phyloP scores from a whole-genome alignment of 2,113 vertebrate genomes.

The Carassius carassius region DNA sequence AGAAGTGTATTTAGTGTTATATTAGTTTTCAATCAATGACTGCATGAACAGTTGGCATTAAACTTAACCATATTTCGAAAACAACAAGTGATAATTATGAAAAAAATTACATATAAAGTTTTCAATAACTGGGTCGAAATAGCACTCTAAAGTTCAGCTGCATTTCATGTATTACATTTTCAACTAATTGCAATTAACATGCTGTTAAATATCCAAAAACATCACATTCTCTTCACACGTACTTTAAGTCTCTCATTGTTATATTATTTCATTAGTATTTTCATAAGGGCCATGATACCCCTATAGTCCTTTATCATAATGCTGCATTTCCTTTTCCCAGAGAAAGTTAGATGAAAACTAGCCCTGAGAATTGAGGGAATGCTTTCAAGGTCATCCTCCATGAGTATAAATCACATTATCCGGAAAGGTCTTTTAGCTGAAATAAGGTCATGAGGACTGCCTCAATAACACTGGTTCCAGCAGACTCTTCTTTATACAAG shows the following conservation, averaged over 20 bases:
- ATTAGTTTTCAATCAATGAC: background rate
- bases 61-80: background rate
- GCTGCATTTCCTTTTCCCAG: slow-evolving; percentile 12
- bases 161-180: background rate
- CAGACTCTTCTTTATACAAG: slow-evolving; percentile 62
- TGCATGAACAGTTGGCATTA: background rate
- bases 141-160: background rate
- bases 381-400: slow-evolving; percentile 71
- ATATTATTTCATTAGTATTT: background rate
- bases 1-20: background rate
- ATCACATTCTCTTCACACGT: background rate
- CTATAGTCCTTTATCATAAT: background rate
- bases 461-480: slow-evolving; percentile 70
- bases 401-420: slow-evolving; percentile 75
- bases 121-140: background rate
- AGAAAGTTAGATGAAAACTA: slow-evolving; percentile 20
- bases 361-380: slow-evolving; percentile 56
- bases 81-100: background rate
- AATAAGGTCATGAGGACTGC: slow-evolving; percentile 73
- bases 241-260: background rate
- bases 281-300: background rate
- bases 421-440: slow-evolving; percentile 67
- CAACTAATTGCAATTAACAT: background rate
- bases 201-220: background rate
- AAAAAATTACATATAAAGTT: background rate